A percentile compares a stretch with the other conserved stretches of the same genome.
These are phyloP conservation scores for Entelurus aequoreus DNA, from an alignment of 2,113 vertebrate species.

Conservation along the genomic window DNA sequence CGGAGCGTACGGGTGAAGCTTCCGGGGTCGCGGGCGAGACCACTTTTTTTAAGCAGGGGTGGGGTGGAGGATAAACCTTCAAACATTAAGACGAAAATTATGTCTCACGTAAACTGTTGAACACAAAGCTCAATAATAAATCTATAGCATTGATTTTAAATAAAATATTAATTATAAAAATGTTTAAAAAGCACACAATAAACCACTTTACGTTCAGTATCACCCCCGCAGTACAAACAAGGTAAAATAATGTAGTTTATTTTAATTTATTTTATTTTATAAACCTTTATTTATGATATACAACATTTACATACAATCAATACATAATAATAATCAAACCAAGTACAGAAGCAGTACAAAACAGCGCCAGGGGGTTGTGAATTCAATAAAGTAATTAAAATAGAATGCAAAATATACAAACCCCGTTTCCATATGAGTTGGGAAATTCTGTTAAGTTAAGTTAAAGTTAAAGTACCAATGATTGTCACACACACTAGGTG, in stretches of 20 bases:
- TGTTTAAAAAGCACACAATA: background rate
- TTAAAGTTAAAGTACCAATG: no score
- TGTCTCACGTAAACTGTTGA: background rate
- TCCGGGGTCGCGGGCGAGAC: background rate
- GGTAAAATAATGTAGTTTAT: background rate
- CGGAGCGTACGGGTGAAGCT: background rate
- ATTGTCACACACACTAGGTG: no score
- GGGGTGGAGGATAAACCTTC: background rate
- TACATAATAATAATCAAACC: no score
- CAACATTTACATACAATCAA: no score
- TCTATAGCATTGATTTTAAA: accelerated
- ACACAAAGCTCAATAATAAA: no score
- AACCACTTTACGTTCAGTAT: background rate
- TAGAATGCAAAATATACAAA: no score
- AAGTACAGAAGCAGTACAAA: no score
- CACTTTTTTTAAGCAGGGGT: background rate
- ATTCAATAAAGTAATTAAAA: no score
- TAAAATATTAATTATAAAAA: background rate
- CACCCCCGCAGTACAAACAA: background rate
- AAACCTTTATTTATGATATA: no score
- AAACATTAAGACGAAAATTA: background rate
- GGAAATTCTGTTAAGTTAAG: no score
- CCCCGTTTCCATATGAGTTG: no score
- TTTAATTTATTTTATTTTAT: background rate
- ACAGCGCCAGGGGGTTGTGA: no score